phyloP scores from a whole-genome alignment of 2,797 vertebrate genomes.

The Gambusia yucatana region DNA sequence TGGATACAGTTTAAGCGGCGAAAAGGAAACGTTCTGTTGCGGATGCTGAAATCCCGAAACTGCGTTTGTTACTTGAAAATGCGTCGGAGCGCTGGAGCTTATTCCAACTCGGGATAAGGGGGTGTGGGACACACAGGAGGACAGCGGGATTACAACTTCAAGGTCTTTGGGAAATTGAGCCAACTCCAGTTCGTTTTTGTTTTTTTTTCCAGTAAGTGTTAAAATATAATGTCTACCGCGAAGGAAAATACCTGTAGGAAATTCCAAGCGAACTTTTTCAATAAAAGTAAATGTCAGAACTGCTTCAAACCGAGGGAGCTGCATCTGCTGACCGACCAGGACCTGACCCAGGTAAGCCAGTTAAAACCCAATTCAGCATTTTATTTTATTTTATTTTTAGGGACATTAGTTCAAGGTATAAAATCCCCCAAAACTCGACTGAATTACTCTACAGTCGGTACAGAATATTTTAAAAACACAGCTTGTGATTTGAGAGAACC shows the following conservation, averaged over 20 bases:
- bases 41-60: not conserved
- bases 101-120: constrained; percentile 52
- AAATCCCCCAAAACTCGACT: not conserved
- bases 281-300: constrained; percentile 99
- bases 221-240: constrained; percentile 85
- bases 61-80: constrained; percentile 53
- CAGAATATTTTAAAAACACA: not conserved
- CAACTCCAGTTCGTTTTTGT: not conserved
- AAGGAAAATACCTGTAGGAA: constrained; percentile 96
- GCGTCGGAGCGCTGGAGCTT: constrained; percentile 49
- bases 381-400: too few species aligned
- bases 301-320: constrained; percentile 97
- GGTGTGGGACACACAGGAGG: constrained; percentile 30
- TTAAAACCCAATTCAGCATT: too few species aligned
- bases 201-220: not conserved
- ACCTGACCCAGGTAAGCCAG: constrained; percentile 90
- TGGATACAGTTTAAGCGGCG: constrained; percentile 39
- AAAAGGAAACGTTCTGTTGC: constrained; percentile 7
- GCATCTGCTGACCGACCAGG: constrained; percentile 95
- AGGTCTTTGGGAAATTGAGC: not conserved
- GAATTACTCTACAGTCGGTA: not conserved
- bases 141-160: constrained; percentile 33
- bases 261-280: constrained; percentile 98
- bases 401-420: not conserved
- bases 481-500: not conserved